These are phyloP conservation scores for Pseudocheirus occidentalis DNA, from an alignment of 2,797 vertebrate species.

Conservation along the genomic window DNA sequence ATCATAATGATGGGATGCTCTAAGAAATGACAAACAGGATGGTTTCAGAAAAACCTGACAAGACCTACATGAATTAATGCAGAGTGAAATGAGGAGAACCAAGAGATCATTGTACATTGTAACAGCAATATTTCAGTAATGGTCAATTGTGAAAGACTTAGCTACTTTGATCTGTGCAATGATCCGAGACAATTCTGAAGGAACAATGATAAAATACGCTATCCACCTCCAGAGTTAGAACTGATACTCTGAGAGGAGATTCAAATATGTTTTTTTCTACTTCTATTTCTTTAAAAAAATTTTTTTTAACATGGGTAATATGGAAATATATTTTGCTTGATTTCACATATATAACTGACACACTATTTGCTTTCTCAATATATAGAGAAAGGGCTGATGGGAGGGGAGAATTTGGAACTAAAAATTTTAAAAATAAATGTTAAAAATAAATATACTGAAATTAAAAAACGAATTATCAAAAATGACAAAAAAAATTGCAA, in stretches of 20 bases:
- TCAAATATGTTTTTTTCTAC: fast-evolving
- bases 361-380: background rate
- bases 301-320: too few relatives aligned
- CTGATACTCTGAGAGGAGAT: background rate
- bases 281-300: background rate
- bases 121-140: too few relatives aligned
- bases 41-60: background rate
- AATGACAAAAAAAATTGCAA: background rate
- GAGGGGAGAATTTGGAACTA: background rate
- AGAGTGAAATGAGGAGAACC: background rate
- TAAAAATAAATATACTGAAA: background rate
- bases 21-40: background rate
- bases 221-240: background rate
- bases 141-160: too few relatives aligned
- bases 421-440: background rate
- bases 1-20: background rate
- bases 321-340: too few relatives aligned
- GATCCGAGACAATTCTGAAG: background rate
- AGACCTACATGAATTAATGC: background rate
- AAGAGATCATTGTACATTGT: background rate
- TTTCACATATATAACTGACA: too few relatives aligned
- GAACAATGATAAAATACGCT: background rate
- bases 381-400: too few relatives aligned
- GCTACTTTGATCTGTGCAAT: background rate
- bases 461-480: background rate